Percentiles rank a stretch among this genome's conserved stretches.
Conservation (phyloP, 2,797 vertebrate species). For the Leuciscus waleckii region DNA sequence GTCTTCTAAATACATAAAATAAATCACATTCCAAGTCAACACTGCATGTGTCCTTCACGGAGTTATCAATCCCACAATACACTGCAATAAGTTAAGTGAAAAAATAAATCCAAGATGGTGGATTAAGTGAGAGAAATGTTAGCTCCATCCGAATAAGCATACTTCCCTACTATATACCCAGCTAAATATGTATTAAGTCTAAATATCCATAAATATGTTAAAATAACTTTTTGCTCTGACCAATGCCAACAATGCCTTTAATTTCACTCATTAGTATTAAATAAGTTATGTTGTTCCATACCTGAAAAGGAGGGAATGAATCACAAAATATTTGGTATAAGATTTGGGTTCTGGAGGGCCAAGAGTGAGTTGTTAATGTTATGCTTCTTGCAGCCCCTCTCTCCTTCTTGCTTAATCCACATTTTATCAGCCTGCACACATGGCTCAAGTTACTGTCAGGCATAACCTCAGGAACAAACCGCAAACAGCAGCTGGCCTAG, state of each 20-base stretch:
- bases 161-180: background rate
- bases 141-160: background rate
- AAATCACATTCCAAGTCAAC: background rate
- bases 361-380: conserved; percentile 29
- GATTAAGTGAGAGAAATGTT: background rate
- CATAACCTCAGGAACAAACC: conserved; percentile 53
- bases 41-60: background rate
- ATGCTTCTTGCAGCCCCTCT: conserved; percentile 36
- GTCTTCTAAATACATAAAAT: background rate
- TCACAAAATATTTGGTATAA: conserved; percentile 16
- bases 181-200: no score
- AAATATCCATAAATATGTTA: background rate
- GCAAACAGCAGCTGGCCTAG: conserved; percentile 43
- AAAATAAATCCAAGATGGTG: background rate
- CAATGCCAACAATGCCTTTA: background rate
- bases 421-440: conserved; percentile 57
- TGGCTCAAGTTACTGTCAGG: conserved; percentile 56
- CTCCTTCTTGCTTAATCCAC: conserved; percentile 50
- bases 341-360: conserved; percentile 19
- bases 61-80: background rate
- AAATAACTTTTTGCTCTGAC: background rate
- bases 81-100: background rate
- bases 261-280: background rate
- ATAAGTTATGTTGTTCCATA: conserved; percentile 10
- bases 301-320: conserved; percentile 20